Evolutionary conservation across 2,888 invertebrate genomes (phyloP).

Genomic region (Thysanoteuthis rhombus): DNA sequence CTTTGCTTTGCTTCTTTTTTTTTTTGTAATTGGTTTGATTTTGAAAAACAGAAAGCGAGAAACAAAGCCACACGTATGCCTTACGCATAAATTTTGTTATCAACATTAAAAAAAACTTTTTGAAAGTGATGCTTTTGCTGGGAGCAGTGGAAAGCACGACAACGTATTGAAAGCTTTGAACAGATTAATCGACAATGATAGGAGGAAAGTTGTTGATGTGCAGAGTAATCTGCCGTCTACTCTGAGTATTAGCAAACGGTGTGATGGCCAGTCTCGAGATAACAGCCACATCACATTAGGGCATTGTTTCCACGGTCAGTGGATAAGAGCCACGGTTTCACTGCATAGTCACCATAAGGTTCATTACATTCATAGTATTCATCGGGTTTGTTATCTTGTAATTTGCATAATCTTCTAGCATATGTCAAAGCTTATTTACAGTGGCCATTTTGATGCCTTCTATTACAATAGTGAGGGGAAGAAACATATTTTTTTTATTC

Average conservation of each 20-base stretch:
- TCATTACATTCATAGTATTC: background rate
- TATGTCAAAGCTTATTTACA: background rate
- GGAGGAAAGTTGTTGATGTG: background rate
- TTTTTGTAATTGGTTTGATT: no score
- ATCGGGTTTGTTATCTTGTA: background rate
- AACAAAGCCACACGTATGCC: no score
- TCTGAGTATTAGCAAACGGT: background rate
- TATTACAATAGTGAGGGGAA: background rate
- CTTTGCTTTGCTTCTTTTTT: no score
- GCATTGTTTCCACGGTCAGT: background rate
- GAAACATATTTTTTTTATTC: background rate
- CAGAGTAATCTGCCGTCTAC: background rate
- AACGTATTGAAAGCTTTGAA: background rate
- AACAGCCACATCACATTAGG: background rate
- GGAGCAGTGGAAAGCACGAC: background rate
- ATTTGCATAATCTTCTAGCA: conserved; percentile 12
- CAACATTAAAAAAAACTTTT: no score
- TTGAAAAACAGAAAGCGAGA: no score
- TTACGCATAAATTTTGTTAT: no score
- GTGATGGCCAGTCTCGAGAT: background rate
- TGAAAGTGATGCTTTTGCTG: background rate
- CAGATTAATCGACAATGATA: background rate
- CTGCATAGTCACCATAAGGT: background rate
- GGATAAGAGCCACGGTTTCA: background rate
- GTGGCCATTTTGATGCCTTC: background rate